phyloP scores from a whole-genome alignment of 2,888 invertebrate species.

The Toxonevra muliebris region DNA sequence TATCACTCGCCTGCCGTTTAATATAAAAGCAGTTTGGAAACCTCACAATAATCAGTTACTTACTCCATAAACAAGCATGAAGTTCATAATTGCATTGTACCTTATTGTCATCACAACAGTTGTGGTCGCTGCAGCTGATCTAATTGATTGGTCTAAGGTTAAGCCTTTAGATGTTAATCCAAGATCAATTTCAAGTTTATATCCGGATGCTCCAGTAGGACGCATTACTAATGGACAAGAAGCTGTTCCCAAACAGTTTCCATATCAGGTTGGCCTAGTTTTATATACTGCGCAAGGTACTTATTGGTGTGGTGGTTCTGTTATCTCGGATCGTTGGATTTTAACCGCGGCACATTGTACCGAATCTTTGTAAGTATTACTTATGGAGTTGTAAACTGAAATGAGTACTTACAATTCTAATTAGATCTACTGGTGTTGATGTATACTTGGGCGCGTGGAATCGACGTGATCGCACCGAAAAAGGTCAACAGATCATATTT shows the following conservation, averaged over 20 bases:
- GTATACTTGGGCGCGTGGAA: conserved; percentile 42
- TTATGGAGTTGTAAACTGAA: background rate
- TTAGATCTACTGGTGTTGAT: conserved; percentile 36
- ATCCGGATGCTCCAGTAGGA: conserved; percentile 34
- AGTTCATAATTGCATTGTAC: background rate
- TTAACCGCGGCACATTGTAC: conserved; percentile 61
- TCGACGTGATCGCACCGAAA: conserved; percentile 39
- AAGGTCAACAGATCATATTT: conserved; percentile 39
- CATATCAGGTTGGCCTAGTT: conserved; percentile 56
- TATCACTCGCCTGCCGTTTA: too few relatives aligned
- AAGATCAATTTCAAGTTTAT: conserved; percentile 16
- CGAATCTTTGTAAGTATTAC: conserved; percentile 32
- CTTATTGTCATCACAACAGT: conserved; percentile 38
- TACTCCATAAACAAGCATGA: too few relatives aligned
- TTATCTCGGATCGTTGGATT: conserved; percentile 53
- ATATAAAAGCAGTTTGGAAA: too few relatives aligned
- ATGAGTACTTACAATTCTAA: conserved; percentile 15
- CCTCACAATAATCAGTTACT: too few relatives aligned
- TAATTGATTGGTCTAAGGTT: conserved; percentile 45
- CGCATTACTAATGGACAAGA: conserved; percentile 56
- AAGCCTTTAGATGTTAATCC: conserved; percentile 41
- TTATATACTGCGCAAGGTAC: conserved; percentile 36
- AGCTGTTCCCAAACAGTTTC: conserved; percentile 53
- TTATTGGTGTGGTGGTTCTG: conserved; percentile 52
- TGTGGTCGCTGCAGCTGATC: conserved; percentile 28